Base-by-base conservation (phyloP, 2,113 vertebrate species). In the Misgurnus mizolepis region DNA sequence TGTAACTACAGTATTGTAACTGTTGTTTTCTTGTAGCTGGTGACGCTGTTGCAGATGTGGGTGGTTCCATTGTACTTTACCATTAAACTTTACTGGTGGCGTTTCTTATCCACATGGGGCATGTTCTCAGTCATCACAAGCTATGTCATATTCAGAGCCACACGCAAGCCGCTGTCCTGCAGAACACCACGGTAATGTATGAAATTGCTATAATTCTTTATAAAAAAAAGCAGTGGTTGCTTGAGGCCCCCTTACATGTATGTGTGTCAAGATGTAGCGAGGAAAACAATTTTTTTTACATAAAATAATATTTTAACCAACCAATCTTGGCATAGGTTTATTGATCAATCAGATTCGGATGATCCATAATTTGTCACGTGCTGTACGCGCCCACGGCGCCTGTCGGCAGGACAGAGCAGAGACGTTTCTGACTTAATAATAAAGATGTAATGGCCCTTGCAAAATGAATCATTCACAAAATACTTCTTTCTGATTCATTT, bases 101-200 rank as follows among this genome's bases (percentile, higher is more conserved):
- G 88, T 3, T 93, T 92, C 67, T 88, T 94, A 65, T 93, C 92
- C 75, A 60, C 87, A 71, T 92, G 92, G 87, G 88, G 90, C 14
- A 88, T 89, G 88, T 92, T 92, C 87, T 94, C 90, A 0, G 72
- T 93, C 67, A 69, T 90, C 77, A 93, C 91, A 81, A 90, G 86
- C 85, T 93, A 91, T 66, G 83, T 92, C 81, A 89, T 90, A 88
- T 94, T 94, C 92, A 93, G 91, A 86, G 91, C 92, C 18, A 93
- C 89, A 0, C 70, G 78, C 11, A 94, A 90, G 41, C 88, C 89
- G 2, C 88, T 93, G 15, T 91, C 84, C 3, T 87, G 91, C 83
- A 87, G 89, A 85, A 92, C 90, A 0, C 91, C 87, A 0, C 17
- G 86, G 86, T 93, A 71, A 34, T 84, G 18, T 9, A n/a, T 8